phyloP scores from a whole-genome alignment of 1,140 invertebrate species.

The Popillia japonica region DNA sequence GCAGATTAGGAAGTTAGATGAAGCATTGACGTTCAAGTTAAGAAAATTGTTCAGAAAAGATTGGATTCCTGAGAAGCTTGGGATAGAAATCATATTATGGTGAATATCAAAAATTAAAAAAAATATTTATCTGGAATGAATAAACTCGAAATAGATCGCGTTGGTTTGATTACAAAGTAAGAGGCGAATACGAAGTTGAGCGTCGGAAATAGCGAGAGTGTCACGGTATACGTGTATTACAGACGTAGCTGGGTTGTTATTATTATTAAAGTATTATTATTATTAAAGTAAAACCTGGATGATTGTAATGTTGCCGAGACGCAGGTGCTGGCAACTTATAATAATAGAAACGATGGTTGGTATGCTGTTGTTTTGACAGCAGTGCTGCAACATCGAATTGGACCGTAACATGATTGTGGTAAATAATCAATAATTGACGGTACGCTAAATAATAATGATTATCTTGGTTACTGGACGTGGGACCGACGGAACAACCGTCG shows the following conservation, averaged over 20 bases:
- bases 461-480: constrained; percentile 52
- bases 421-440: constrained; percentile 56
- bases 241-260: neutral
- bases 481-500: constrained; percentile 45
- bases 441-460: constrained; percentile 55
- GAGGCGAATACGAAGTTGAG: constrained; percentile 2
- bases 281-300: constrained; percentile 1
- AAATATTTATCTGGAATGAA: too few species aligned
- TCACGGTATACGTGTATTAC: neutral
- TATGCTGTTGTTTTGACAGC: constrained; percentile 36
- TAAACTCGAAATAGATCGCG: too few species aligned
- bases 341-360: constrained; percentile 34
- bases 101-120: too few species aligned
- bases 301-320: neutral
- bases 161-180: too few species aligned
- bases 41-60: too few species aligned
- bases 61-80: too few species aligned
- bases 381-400: constrained; percentile 28
- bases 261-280: constrained; percentile 10
- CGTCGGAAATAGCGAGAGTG: neutral
- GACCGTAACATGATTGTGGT: constrained; percentile 51
- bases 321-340: constrained; percentile 12
- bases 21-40: too few species aligned
- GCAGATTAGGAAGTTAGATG: too few species aligned
- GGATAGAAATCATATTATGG: too few species aligned